Evolutionary conservation across 2,113 vertebrate species (phyloP), one percentile per base, ranked within the genome.

Genomic region (Galeopterus variegatus): DNA sequence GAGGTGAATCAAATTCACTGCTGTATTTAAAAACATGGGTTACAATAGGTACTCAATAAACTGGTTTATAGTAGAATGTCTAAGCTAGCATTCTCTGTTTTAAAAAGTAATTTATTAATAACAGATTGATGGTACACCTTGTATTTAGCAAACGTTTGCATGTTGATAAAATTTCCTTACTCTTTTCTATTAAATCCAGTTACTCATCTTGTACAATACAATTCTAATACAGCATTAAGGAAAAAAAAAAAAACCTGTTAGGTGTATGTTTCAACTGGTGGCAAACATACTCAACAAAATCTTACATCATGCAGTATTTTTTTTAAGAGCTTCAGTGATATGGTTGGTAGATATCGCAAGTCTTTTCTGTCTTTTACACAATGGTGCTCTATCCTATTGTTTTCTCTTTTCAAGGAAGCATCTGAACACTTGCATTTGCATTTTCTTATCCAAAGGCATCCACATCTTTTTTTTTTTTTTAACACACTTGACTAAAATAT

Each of bases 331-430:
- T 97, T 98, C 65, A 21, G 94, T 98, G 98, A 97, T 98, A 91
- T 95, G 97, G 97, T 98, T 98, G 96, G 80, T 98, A 98, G 96
- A 69, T 98, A 98, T 96, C 97, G 98, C 97, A 97, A 97, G 97
- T 98, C 98, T 98, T 98, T 98, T 98, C 98, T 98, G 56, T 98
- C 97, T 98, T 97, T 98, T 97, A 98, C 96, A 98, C 98, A 97
- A 98, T 98, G 98, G 99, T 99, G 98, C 99, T 99, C 98, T 98
- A 92, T 97, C 97, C 83, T 90, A n/a, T 88, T 98, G 96, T 98
- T 98, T 97, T 98, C 97, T 92, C 3, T 93, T 91, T 69, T 90
- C 91, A 96, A 85, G 95, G 84, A 96, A 96, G 92, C 96, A 98
- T 98, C 95, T 95, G 95, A 98, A 98, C 97, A 98, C 97, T 97